phyloP scores from a whole-genome alignment of 2,113 vertebrate genomes.

The Electrona antarctica region DNA sequence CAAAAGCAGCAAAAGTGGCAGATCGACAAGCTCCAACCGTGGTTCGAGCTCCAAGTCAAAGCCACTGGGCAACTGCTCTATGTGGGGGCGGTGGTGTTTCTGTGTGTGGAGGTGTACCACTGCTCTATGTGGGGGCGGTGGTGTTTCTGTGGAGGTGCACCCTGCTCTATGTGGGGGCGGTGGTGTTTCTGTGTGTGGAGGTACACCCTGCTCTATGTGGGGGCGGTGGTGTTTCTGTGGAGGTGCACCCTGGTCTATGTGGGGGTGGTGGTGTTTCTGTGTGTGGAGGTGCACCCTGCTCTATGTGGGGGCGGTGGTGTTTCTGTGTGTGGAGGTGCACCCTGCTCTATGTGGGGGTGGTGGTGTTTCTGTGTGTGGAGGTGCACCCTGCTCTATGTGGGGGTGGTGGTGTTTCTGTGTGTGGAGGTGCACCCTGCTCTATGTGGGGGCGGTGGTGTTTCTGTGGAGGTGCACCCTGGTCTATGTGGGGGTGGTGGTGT shows the following conservation, averaged over 20 bases:
- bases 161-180: neutral
- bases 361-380: constrained; percentile 65
- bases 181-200: constrained; percentile 56
- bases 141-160: constrained; percentile 60
- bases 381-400: neutral
- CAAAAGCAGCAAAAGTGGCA: too few species aligned
- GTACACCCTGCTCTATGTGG: constrained; percentile 1
- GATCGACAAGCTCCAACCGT: too few species aligned
- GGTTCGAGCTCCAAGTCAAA: too few species aligned
- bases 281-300: constrained; percentile 48
- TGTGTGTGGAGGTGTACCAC: constrained; percentile 58
- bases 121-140: neutral
- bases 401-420: constrained; percentile 37
- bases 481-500: constrained; percentile 19
- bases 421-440: constrained; percentile 39
- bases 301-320: constrained; percentile 19
- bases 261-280: constrained; percentile 47
- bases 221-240: constrained; percentile 51
- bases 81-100: constrained; percentile 33
- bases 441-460: constrained; percentile 30
- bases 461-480: constrained; percentile 43
- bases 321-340: constrained; percentile 62
- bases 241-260: constrained; percentile 15
- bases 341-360: neutral
- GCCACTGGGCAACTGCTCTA: too few species aligned